Conservation (phyloP, 2,113 vertebrate genomes). For the human region DNA sequence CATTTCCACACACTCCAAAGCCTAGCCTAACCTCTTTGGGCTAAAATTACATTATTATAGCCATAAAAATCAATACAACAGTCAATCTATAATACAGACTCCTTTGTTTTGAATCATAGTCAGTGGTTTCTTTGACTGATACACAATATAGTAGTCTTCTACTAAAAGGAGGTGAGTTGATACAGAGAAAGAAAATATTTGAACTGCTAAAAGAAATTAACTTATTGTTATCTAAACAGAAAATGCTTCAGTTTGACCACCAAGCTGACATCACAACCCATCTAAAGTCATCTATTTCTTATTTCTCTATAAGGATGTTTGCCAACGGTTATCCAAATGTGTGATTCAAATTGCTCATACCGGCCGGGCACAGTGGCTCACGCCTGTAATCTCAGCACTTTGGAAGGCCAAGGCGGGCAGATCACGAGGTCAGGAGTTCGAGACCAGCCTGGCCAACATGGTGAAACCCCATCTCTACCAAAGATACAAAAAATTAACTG, state of each 20-base stretch:
- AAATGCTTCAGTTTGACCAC: background rate
- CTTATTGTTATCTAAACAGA: background rate
- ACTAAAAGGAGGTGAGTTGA: background rate
- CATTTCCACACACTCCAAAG: background rate
- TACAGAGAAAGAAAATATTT: background rate
- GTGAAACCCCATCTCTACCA: background rate
- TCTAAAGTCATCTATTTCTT: background rate
- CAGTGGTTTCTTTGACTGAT: background rate
- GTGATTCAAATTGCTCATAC: background rate
- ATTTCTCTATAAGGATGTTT: background rate
- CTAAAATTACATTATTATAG: background rate
- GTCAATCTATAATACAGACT: background rate
- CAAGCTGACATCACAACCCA: background rate
- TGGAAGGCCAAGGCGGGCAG: background rate
- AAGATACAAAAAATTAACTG: background rate
- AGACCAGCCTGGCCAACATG: background rate
- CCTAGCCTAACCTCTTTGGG: background rate
- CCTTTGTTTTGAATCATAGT: background rate
- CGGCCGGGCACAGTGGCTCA: background rate
- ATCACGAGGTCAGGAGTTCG: background rate
- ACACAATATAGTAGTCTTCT: background rate
- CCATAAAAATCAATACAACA: background rate
- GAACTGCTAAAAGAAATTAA: conserved; percentile 24
- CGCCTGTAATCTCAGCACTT: background rate
- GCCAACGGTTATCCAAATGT: background rate